Conservation (phyloP, 2,113 vertebrate genomes). For the Tupaia chinensis region DNA sequence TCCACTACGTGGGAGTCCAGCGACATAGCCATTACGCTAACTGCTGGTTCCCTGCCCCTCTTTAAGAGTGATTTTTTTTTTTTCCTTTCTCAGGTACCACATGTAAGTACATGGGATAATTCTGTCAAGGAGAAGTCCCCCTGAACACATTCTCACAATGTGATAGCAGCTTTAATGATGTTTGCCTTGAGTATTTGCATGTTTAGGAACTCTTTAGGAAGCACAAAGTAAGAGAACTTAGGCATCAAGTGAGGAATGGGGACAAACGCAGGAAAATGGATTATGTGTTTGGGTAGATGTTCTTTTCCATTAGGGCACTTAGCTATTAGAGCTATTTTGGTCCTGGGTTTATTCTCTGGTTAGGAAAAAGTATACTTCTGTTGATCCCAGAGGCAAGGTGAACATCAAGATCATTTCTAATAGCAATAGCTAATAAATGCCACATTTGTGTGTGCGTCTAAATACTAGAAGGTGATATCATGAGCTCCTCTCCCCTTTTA, state of each 20-base stretch:
- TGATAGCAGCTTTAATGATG: slow-evolving; percentile 26
- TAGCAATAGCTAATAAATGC: not conserved
- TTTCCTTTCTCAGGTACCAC: not conserved
- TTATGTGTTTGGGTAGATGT: not conserved
- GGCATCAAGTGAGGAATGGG: not conserved
- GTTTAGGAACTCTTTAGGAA: slow-evolving; percentile 20
- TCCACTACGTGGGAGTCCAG: too few species aligned
- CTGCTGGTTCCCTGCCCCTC: not conserved
- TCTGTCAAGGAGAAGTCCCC: not conserved
- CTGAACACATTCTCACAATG: not conserved
- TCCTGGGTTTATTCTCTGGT: slow-evolving; percentile 19
- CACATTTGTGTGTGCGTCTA: not conserved
- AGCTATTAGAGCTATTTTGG: not conserved
- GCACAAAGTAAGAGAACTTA: slow-evolving; percentile 16
- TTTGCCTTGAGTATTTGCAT: not conserved
- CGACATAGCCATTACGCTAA: too few species aligned
- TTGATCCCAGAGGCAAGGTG: not conserved
- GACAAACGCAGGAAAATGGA: not conserved
- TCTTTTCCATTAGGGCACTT: not conserved
- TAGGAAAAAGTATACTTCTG: slow-evolving; percentile 34
- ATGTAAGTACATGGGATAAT: not conserved
- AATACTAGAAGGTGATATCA: not conserved
- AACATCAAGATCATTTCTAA: not conserved
- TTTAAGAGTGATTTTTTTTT: not conserved
- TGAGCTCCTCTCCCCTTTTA: not conserved